phyloP scores from a whole-genome alignment of 2,797 vertebrate genomes.

The Monodelphis domestica region DNA sequence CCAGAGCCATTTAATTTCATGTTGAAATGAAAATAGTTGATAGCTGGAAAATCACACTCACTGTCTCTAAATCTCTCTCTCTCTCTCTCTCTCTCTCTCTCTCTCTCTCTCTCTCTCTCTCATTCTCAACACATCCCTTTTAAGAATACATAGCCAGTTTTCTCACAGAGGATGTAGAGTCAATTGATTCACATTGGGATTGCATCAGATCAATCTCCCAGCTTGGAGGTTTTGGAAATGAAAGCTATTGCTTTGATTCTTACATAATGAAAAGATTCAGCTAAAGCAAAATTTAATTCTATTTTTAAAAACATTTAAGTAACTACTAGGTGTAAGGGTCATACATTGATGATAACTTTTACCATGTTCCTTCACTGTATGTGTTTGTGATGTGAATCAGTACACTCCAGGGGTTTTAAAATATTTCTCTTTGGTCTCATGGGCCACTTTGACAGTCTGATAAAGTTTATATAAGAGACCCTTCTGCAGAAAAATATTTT shows the following conservation, averaged over 20 bases:
- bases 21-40: constrained; percentile 58
- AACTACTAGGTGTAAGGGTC: not conserved
- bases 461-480: not conserved
- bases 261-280: constrained; percentile 45
- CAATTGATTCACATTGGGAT: constrained; percentile 61
- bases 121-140: constrained; percentile 55
- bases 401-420: not conserved
- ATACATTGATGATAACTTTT: not conserved
- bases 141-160: constrained; percentile 60
- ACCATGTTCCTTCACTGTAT: not conserved
- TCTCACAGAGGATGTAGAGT: not conserved
- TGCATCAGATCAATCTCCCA: constrained; percentile 58
- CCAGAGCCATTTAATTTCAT: constrained; percentile 61
- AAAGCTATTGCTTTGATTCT: constrained; percentile 15
- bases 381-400: not conserved
- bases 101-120: not conserved
- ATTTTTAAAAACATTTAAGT: not conserved
- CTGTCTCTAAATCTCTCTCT: not conserved
- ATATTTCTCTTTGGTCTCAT: not conserved
- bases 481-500: not conserved
- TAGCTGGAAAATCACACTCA: constrained; percentile 35
- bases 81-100: not conserved
- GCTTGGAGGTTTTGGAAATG: constrained; percentile 34
- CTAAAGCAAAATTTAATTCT: constrained; percentile 9
- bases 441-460: not conserved